Percentiles rank a stretch among this genome's conserved stretches.
Conservation (phyloP, 2,888 invertebrate genomes). For the Latheticus oryzae region DNA sequence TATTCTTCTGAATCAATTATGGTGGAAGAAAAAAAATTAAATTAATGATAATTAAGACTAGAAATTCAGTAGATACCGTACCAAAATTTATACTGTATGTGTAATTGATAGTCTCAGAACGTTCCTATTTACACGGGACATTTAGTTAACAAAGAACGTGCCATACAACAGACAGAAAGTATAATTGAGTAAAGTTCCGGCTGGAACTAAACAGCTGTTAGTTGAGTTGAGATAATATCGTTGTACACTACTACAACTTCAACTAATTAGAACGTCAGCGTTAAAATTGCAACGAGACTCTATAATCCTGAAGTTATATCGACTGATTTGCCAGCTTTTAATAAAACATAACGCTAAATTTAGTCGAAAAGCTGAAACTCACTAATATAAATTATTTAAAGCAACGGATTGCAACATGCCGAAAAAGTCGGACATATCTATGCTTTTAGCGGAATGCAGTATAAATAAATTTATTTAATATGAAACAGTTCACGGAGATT, state of each 20-base stretch:
- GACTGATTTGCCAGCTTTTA: conserved; percentile 25
- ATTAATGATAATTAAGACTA: too few species aligned
- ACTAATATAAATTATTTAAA: conserved; percentile 5
- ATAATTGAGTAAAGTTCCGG: not conserved
- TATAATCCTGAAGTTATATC: conserved; percentile 1
- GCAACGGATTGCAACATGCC: conserved; percentile 3
- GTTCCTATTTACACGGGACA: conserved; percentile 1
- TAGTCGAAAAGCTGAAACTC: conserved; percentile 6
- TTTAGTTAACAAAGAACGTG: conserved; percentile 2
- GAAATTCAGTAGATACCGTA: too few species aligned
- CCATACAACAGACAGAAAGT: conserved; percentile 3
- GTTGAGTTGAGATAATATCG: conserved; percentile 11
- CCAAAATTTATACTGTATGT: too few species aligned
- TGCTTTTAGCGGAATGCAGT: not conserved
- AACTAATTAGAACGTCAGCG: conserved; percentile 29
- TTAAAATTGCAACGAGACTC: conserved; percentile 8
- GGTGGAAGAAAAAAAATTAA: too few species aligned
- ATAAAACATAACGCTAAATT: conserved; percentile 25
- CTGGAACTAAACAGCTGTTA: conserved; percentile 8
- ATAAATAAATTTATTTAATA: too few species aligned
- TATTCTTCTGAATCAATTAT: too few species aligned
- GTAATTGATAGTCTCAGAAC: too few species aligned
- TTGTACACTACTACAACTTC: conserved; percentile 1
- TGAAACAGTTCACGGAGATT: too few species aligned
- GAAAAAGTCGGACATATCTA: conserved; percentile 2